These are phyloP conservation scores for Tenthredo livida DNA, from an alignment of 2,888 invertebrate genomes.

Conservation along the genomic window DNA sequence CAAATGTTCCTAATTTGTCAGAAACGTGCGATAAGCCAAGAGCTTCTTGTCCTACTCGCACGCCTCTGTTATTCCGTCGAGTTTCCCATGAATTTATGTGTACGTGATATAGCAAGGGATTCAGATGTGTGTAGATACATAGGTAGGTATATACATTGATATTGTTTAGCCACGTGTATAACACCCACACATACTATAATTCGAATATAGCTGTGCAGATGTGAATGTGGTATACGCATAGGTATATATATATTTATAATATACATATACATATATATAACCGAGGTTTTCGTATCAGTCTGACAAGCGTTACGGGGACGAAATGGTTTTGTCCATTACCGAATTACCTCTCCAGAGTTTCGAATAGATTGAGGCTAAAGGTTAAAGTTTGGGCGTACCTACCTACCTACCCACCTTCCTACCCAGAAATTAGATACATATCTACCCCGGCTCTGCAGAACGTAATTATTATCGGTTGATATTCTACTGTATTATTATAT, in stretches of 20 bases:
- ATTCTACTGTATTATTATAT: neutral
- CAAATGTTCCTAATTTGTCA: slow-evolving; percentile 70
- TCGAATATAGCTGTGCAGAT: neutral
- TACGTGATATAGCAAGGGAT: slow-evolving; percentile 24
- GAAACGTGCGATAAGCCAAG: slow-evolving; percentile 68
- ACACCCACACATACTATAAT: neutral
- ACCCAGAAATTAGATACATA: slow-evolving; percentile 7
- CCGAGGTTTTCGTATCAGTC: slow-evolving; percentile 35
- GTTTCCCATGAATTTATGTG: slow-evolving; percentile 46
- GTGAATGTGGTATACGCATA: neutral
- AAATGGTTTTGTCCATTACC: slow-evolving; percentile 55
- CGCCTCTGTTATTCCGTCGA: neutral
- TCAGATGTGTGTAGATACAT: neutral
- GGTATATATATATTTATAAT: no score
- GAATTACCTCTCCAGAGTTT: slow-evolving; percentile 47
- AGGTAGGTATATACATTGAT: neutral
- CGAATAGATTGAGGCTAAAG: slow-evolving; percentile 34
- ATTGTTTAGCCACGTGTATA: neutral
- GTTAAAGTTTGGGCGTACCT: slow-evolving; percentile 27
- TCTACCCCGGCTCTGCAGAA: neutral
- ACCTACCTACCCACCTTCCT: neutral
- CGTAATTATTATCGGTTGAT: slow-evolving; percentile 15
- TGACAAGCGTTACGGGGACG: slow-evolving; percentile 32
- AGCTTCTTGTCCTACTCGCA: slow-evolving; percentile 61
- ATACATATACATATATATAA: no score